Base-by-base conservation (phyloP, 2,797 vertebrate genomes). In the Nothura maculosa region DNA sequence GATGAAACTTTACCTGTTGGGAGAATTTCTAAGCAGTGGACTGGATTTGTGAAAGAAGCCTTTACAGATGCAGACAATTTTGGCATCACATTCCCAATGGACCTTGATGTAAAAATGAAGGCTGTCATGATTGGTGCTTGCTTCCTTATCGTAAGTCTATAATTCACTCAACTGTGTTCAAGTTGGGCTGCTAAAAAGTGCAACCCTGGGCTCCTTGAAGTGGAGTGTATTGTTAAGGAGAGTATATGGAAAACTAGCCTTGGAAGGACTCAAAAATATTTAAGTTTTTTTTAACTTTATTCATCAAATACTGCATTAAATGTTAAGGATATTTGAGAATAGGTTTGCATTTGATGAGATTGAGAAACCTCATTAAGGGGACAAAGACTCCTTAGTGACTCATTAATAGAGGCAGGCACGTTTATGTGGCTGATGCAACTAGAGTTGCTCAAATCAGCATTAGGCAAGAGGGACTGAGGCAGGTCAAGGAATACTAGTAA, bases 81-180 rank as follows among this genome's bases (percentile, higher is more conserved):
- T 89, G 98, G 98, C 42, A 97, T 99, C 75, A 91, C 89, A 21
- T 98, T 99, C 79, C 98, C 98, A 2, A 45, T 97, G 92, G 98
- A 98, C 75, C 94, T 99, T 54, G 98, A 98, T 28, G 98, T 98
- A 73, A 98, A 98, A 94, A 97, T 98, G 63, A 99, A 99, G 96
- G 98, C 98, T 55, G 97, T 98, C 77, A 94, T 98, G 95, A 81
- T 98, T 3, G 98, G 98, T 85, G 97, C 98, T 54, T 98, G 98
- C 93, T 99, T 99, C 90, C 98, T 99, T 50, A 98, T 99, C 0
- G 98, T 98, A 97, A 98, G 98, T 94, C 36, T 85, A 15, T 43
- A 20, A 4, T n/a, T 92, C 32, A 7, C 25, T 32, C 47, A 34
- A 63, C 7, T 15, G 1, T 21, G 30, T 78, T 85, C 30, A 57